Evolutionary conservation across 2,888 invertebrate species (phyloP).

Genomic region (Copidosoma aretas): DNA sequence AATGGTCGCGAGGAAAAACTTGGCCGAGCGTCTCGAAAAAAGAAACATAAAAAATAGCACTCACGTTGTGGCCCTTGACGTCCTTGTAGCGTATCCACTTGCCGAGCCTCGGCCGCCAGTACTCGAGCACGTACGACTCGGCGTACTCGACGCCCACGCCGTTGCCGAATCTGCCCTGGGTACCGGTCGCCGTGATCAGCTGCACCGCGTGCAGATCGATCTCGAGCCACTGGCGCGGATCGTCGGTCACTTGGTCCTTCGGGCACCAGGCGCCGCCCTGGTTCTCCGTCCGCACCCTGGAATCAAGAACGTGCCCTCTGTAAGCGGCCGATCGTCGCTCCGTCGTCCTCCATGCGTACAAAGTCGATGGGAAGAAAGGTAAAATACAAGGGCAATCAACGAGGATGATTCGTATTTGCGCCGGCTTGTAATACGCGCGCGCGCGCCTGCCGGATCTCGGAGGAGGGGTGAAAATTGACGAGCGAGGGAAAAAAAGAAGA

Average conservation of each 20-base stretch:
- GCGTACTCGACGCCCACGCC: slow-evolving; percentile 75
- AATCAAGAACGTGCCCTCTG: slow-evolving; percentile 39
- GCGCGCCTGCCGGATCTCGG: no score
- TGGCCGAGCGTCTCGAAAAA: no score
- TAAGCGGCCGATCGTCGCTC: no score
- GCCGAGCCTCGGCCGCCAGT: slow-evolving; percentile 68
- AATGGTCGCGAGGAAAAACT: no score
- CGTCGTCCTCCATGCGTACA: no score
- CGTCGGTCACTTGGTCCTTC: slow-evolving; percentile 66
- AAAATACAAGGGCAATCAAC: no score
- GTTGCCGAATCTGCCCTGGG: slow-evolving; percentile 76
- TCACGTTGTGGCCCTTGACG: slow-evolving; percentile 69
- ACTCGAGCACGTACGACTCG: slow-evolving; percentile 71
- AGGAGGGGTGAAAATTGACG: no score
- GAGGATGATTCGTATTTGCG: no score
- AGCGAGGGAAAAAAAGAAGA: background rate
- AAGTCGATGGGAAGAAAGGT: no score
- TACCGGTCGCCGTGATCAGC: slow-evolving; percentile 71
- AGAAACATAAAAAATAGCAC: slow-evolving; percentile 39
- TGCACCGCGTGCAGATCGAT: slow-evolving; percentile 68
- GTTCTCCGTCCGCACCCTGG: slow-evolving; percentile 70
- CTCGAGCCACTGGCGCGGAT: slow-evolving; percentile 67
- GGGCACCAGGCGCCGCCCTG: slow-evolving; percentile 80
- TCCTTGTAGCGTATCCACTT: slow-evolving; percentile 71
- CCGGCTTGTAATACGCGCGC: no score